Evolutionary conservation across 1,140 invertebrate genomes (phyloP).

Genomic region (Microplitis mediator): DNA sequence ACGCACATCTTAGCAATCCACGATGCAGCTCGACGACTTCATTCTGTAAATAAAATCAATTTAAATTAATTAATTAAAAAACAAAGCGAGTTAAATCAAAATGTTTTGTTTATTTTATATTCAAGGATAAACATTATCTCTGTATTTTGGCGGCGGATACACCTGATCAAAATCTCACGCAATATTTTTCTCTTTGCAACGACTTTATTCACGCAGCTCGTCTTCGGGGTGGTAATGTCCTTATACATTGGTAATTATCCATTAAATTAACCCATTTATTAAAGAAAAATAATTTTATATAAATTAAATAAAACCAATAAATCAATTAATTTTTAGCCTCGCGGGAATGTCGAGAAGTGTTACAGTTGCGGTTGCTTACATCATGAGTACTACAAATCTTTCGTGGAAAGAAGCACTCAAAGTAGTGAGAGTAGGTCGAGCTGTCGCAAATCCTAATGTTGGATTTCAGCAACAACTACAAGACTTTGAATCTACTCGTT

Average conservation of each 20-base stretch:
- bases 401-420: slow-evolving; percentile 92
- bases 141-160: slow-evolving; percentile 93
- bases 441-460: slow-evolving; percentile 92
- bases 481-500: slow-evolving; percentile 84
- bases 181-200: slow-evolving; percentile 92
- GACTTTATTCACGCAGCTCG: slow-evolving; percentile 95
- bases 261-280: not conserved
- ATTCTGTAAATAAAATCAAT: slow-evolving; percentile 70
- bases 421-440: slow-evolving; percentile 86
- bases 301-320: slow-evolving; percentile 1
- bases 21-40: slow-evolving; percentile 85
- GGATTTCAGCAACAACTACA: slow-evolving; percentile 94
- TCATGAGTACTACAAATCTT: slow-evolving; percentile 92
- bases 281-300: not conserved
- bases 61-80: slow-evolving; percentile 13
- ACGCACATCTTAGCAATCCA: slow-evolving; percentile 96
- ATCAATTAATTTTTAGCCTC: slow-evolving; percentile 67
- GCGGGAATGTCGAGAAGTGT: slow-evolving; percentile 96
- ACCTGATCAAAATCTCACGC: slow-evolving; percentile 89
- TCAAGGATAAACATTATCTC: slow-evolving; percentile 92
- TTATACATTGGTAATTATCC: slow-evolving; percentile 88
- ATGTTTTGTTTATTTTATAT: slow-evolving; percentile 10
- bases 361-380: slow-evolving; percentile 91
- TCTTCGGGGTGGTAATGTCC: slow-evolving; percentile 85
- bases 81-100: slow-evolving; percentile 1